phyloP scores from a whole-genome alignment of 2,113 vertebrate genomes.

The Mesoclemmys tuberculata region DNA sequence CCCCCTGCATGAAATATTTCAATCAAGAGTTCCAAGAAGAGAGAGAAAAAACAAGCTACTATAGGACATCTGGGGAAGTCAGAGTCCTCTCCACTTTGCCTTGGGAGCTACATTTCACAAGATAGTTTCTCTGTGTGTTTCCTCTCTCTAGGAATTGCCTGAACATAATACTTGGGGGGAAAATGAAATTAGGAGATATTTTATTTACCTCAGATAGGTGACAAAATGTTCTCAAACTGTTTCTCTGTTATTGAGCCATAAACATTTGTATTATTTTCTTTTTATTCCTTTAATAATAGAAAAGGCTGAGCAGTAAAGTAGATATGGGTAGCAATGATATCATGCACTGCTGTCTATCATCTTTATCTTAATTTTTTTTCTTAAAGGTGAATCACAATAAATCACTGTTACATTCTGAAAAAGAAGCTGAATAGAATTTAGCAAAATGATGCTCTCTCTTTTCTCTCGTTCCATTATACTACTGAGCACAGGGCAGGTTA shows the following conservation, averaged over 20 bases:
- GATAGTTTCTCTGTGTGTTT: neutral
- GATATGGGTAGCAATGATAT: neutral
- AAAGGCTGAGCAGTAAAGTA: neutral
- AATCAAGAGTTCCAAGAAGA: neutral
- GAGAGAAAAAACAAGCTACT: neutral
- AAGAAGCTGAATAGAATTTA: fast-evolving
- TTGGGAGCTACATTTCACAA: neutral
- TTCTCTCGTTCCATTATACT: neutral
- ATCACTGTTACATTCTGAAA: neutral
- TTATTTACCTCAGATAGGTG: neutral
- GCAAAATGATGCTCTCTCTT: neutral
- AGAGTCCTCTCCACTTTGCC: neutral
- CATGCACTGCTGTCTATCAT: neutral
- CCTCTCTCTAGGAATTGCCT: neutral
- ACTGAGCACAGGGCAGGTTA: neutral
- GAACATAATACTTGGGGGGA: neutral
- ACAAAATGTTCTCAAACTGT: neutral
- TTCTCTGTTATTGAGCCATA: neutral
- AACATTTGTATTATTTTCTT: neutral
- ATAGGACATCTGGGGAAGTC: neutral
- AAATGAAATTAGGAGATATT: neutral
- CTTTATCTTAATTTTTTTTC: neutral
- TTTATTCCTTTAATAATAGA: neutral
- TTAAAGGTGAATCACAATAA: neutral
- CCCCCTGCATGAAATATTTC: fast-evolving